Evolutionary conservation across 1,140 invertebrate species (phyloP).

Genomic region (Aphelenchoides besseyi): DNA sequence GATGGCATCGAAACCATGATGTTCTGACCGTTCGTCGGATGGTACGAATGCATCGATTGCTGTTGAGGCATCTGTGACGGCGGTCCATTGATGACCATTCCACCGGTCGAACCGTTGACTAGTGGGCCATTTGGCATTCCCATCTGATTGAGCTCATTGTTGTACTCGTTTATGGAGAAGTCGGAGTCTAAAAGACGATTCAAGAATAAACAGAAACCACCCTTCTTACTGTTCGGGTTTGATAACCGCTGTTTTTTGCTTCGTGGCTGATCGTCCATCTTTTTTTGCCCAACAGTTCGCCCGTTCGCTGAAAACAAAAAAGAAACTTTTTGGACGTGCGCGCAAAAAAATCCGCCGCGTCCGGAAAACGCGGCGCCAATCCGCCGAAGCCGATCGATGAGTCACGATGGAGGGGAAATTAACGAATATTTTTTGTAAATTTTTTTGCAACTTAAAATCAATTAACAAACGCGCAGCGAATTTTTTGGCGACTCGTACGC

Average conservation of each 20-base stretch:
- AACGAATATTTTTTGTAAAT: no score
- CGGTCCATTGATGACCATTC: not conserved
- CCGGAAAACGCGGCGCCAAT: no score
- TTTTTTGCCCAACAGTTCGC: not conserved
- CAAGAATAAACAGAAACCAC: not conserved
- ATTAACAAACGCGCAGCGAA: no score
- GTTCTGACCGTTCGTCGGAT: not conserved
- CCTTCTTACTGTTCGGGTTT: constrained; percentile 18
- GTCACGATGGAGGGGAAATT: no score
- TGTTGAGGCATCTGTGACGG: constrained; percentile 8
- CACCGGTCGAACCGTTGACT: not conserved
- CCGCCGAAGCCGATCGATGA: constrained; percentile 24
- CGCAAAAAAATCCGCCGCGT: no score
- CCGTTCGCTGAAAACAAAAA: constrained; percentile 1
- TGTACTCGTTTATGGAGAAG: not conserved
- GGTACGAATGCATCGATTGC: constrained; percentile 12
- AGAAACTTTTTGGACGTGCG: no score
- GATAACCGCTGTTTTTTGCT: constrained; percentile 13
- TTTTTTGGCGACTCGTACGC: no score
- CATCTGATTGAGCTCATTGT: constrained; percentile 5
- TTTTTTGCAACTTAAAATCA: no score
- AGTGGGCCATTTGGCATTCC: constrained; percentile 9
- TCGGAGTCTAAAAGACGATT: constrained; percentile 5
- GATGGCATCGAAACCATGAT: constrained; percentile 3
- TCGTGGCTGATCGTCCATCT: constrained; percentile 17